Conservation (phyloP, 2,888 invertebrate species). For the Drosophila mayaguana region DNA sequence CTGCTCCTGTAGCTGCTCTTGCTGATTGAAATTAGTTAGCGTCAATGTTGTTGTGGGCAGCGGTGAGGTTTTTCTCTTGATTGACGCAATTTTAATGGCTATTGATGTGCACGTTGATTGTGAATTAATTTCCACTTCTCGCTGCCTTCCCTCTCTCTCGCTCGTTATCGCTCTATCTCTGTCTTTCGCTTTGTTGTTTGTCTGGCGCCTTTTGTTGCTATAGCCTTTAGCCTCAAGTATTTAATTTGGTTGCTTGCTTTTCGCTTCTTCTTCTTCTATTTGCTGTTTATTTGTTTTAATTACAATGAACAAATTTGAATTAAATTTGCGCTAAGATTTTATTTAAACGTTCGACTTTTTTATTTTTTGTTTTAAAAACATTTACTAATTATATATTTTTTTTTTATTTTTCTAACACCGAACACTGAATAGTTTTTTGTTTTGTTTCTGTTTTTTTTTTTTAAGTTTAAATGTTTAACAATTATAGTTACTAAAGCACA, state of each 20-base stretch:
- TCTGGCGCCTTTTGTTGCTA: constrained; percentile 15
- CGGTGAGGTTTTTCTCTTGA: constrained; percentile 83
- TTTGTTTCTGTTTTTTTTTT: constrained; percentile 26
- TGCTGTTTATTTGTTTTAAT: constrained; percentile 27
- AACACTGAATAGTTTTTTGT: constrained; percentile 50
- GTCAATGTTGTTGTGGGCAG: constrained; percentile 67
- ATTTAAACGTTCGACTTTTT: background rate
- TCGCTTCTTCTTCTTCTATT: constrained; percentile 1
- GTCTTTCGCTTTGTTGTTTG: constrained; percentile 14
- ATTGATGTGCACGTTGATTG: constrained; percentile 61
- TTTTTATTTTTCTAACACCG: constrained; percentile 49
- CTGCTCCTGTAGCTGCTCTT: constrained; percentile 40
- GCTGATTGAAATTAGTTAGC: constrained; percentile 66
- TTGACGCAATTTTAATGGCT: constrained; percentile 84
- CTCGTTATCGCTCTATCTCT: background rate
- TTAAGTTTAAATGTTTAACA: constrained; percentile 33
- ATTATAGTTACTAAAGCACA: constrained; percentile 54
- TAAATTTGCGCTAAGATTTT: constrained; percentile 22
- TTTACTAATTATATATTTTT: constrained; percentile 30
- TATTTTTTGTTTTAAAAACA: constrained; percentile 45
- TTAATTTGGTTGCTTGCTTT: constrained; percentile 9
- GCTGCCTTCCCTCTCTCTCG: constrained; percentile 13
- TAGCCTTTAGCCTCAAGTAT: constrained; percentile 14
- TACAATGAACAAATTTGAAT: constrained; percentile 15
- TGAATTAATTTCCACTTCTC: constrained; percentile 42